Conservation (phyloP, 2,888 invertebrate species). For the Stenolophus ochropezus region DNA sequence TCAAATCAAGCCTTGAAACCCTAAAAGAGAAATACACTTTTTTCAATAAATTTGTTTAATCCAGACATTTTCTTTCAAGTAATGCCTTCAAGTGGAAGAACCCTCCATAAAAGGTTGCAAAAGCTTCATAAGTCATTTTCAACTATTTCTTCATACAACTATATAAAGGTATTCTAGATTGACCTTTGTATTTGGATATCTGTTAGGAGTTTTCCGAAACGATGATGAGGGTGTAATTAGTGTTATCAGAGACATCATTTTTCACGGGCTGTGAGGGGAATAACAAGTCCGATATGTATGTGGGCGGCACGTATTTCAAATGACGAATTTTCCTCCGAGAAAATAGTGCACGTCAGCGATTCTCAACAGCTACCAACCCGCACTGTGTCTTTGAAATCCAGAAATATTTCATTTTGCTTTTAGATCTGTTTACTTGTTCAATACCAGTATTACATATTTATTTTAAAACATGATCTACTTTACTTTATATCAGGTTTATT, state of each 20-base stretch:
- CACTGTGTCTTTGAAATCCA: background rate
- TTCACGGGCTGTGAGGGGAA: constrained; percentile 6
- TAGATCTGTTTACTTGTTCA: background rate
- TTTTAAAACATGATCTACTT: background rate
- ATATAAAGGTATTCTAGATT: too few relatives aligned
- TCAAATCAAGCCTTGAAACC: too few relatives aligned
- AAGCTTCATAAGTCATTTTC: too few relatives aligned
- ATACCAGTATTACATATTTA: background rate
- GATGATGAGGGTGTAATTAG: constrained; percentile 10
- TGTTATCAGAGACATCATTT: background rate
- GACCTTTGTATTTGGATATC: too few relatives aligned
- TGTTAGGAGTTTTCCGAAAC: background rate
- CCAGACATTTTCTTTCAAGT: too few relatives aligned
- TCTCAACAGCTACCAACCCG: background rate
- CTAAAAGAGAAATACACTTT: too few relatives aligned
- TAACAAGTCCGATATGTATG: constrained; percentile 30
- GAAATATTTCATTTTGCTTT: constrained; percentile 4
- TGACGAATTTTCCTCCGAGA: constrained; percentile 25
- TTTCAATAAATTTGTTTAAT: too few relatives aligned
- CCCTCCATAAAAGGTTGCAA: too few relatives aligned
- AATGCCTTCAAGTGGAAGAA: too few relatives aligned
- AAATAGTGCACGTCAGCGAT: constrained; percentile 22
- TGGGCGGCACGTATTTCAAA: constrained; percentile 22
- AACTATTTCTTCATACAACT: too few relatives aligned
- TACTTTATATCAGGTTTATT: too few relatives aligned